Percentiles rank a stretch among this genome's conserved stretches.
These are phyloP conservation scores for Thaumatotibia leucotreta DNA, from an alignment of 1,140 invertebrate species.

Conservation along the genomic window DNA sequence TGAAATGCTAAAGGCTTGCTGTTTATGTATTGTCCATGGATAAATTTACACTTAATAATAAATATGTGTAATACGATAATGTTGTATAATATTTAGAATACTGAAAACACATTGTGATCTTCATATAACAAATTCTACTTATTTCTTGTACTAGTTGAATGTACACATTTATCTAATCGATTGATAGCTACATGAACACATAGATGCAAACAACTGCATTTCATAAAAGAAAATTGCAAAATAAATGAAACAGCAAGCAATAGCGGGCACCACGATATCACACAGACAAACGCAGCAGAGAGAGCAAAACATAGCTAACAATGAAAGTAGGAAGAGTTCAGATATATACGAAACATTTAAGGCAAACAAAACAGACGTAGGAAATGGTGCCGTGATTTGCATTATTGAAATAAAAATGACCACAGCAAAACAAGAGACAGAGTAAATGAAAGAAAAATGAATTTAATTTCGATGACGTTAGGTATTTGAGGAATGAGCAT, in stretches of 20 bases:
- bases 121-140: neutral
- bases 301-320: conserved; percentile 43
- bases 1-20: neutral
- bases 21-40: neutral
- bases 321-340: conserved; percentile 37
- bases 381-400: conserved; percentile 52
- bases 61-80: neutral
- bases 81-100: neutral
- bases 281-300: conserved; percentile 54
- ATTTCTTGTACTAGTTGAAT: conserved; percentile 11
- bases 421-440: conserved; percentile 63
- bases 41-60: neutral
- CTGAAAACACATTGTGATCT: neutral
- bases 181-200: conserved; percentile 48
- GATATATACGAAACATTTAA: conserved; percentile 53
- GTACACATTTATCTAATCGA: conserved; percentile 34
- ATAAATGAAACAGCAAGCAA: conserved; percentile 54
- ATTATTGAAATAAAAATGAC: conserved; percentile 42
- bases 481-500: conserved; percentile 59
- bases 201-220: conserved; percentile 54
- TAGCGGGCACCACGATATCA: conserved; percentile 43
- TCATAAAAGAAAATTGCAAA: conserved; percentile 40
- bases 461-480: conserved; percentile 62
- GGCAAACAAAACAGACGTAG: conserved; percentile 49
- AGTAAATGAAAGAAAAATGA: conserved; percentile 59